Evolutionary conservation across 1,140 invertebrate genomes (phyloP), one percentile per base, ranked within the genome.

Genomic region (Epicauta chinensis): DNA sequence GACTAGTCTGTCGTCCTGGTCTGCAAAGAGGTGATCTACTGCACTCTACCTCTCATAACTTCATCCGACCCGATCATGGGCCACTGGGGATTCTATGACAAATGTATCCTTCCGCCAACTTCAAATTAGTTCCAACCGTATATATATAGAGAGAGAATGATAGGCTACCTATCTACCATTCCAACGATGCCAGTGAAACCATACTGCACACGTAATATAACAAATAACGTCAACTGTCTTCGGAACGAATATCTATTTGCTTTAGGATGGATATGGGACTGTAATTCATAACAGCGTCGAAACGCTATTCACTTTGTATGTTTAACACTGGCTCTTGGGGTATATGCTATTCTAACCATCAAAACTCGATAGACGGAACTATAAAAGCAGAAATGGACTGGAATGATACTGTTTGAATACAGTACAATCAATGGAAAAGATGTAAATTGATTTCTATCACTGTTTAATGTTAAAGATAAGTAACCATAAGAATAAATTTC

Each of bases 21-120:
- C 51, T 46, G 41, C 56, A 17, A 10, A 53, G 49, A 56, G 46
- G 57, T 59, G 57, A 59, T 59, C 57, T 59, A 59, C 53, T 59
- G 55, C 55, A 57, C 55, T 57, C 64, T 65, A 68, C 62, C 66
- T 68, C 70, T 69, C 70, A 72, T 72, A 72, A 72, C 70, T 72
- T 70, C 69, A 70, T 70, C 67, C 70, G 62, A 67, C 64, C 69
- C 70, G 67, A 72, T 72, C 70, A 72, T 72, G 70, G 69, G 69
- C 59, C 70, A 57, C 70, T 38, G 53, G 70, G 67, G 70, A 72
- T 63, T 65, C 61, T 66, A 72, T 72, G 70, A 72, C 70, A 72
- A 71, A 72, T 72, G 70, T 71, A 71, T 69, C 68, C 69, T 71
- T 72, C 68, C 68, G 60, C 63, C 65, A 67, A 67, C 63, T 67